phyloP scores from a whole-genome alignment of 2,888 invertebrate genomes.

The Mythimna impura region DNA sequence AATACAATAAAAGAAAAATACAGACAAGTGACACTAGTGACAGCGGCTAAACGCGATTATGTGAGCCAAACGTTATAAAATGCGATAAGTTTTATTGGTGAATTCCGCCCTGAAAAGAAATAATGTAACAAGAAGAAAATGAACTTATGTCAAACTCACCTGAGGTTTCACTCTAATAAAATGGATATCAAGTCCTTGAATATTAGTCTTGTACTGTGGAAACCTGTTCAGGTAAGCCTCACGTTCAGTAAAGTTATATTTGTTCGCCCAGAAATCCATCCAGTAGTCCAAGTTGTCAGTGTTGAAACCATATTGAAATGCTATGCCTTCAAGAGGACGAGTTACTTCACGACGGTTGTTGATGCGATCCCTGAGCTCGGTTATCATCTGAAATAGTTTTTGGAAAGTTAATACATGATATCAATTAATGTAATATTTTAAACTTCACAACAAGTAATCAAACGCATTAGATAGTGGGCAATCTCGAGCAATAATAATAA shows the following conservation, averaged over 20 bases:
- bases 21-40: no score
- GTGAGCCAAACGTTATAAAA: no score
- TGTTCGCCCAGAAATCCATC: constrained; percentile 94
- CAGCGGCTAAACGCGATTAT: no score
- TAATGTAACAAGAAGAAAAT: neutral
- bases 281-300: constrained; percentile 91
- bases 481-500: no score
- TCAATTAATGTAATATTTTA: neutral
- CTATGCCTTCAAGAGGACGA: constrained; percentile 92
- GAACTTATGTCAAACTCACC: constrained; percentile 58
- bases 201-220: constrained; percentile 94
- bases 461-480: no score
- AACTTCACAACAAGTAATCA: no score
- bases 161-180: constrained; percentile 87
- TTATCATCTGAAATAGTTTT: constrained; percentile 71
- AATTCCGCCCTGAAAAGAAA: no score
- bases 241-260: constrained; percentile 91
- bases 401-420: no score
- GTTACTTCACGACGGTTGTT: constrained; percentile 74
- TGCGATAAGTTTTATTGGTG: no score
- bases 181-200: constrained; percentile 93
- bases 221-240: constrained; percentile 92
- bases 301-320: constrained; percentile 96
- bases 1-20: no score
- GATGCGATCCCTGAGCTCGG: constrained; percentile 77